Evolutionary conservation across 2,888 invertebrate genomes (phyloP).

Genomic region (Drosophila borealis): DNA sequence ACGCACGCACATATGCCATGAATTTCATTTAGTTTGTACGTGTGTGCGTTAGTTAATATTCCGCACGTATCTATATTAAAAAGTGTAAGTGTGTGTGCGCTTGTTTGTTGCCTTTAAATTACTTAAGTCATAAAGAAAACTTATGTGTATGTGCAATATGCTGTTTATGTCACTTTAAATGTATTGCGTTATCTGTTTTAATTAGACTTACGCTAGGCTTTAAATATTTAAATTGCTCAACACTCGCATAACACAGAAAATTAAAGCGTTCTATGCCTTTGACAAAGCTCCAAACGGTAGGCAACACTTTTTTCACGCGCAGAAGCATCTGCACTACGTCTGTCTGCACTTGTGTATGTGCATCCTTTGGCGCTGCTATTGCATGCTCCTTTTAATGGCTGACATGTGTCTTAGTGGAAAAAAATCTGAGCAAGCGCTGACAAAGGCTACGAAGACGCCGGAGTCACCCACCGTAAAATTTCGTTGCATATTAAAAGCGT

Average conservation of each 20-base stretch:
- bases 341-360: constrained; percentile 10
- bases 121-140: constrained; percentile 75
- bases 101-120: constrained; percentile 72
- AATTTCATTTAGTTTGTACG: constrained; percentile 76
- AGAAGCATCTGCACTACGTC: neutral
- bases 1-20: constrained; percentile 80
- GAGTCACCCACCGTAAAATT: constrained; percentile 38
- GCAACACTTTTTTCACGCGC: constrained; percentile 12
- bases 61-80: constrained; percentile 62
- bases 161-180: constrained; percentile 66
- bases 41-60: constrained; percentile 80
- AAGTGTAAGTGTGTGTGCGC: constrained; percentile 26
- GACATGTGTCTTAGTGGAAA: constrained; percentile 35
- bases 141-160: constrained; percentile 49
- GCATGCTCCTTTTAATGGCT: constrained; percentile 41
- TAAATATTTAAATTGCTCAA: constrained; percentile 17
- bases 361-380: constrained; percentile 8
- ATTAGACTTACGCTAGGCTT: constrained; percentile 48
- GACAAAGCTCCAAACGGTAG: constrained; percentile 6
- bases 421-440: constrained; percentile 55
- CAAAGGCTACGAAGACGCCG: constrained; percentile 27
- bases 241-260: constrained; percentile 8
- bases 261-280: neutral
- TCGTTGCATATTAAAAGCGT: constrained; percentile 60
- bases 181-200: constrained; percentile 50